Evolutionary conservation across 2,888 invertebrate genomes (phyloP).

Genomic region (Glaucopsyche alexis): DNA sequence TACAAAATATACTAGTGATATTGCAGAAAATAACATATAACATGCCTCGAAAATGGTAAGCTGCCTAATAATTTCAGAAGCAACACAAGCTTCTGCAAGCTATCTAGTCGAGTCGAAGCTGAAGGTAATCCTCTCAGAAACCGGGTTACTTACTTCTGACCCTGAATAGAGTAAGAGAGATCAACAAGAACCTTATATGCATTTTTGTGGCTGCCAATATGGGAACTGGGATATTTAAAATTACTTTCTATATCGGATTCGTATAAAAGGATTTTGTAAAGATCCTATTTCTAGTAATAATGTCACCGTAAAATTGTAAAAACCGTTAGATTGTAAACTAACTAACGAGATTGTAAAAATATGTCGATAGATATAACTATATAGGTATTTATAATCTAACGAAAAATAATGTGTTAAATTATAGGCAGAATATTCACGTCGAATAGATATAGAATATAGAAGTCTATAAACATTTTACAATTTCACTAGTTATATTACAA

Average conservation of each 20-base stretch:
- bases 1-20: background rate
- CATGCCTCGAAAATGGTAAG: slow-evolving; percentile 41
- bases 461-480: too few relatives aligned
- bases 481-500: too few relatives aligned
- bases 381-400: too few relatives aligned
- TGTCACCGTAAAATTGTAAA: too few relatives aligned
- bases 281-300: background rate
- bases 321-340: too few relatives aligned
- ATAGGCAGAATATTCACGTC: too few relatives aligned
- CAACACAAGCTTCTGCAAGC: slow-evolving; percentile 51
- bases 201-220: background rate
- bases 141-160: slow-evolving; percentile 42
- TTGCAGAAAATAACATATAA: slow-evolving; percentile 41
- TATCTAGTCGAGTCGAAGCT: slow-evolving; percentile 41
- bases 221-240: background rate
- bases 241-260: background rate
- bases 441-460: too few relatives aligned
- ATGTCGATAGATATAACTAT: too few relatives aligned
- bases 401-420: too few relatives aligned
- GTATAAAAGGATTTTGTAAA: background rate
- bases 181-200: slow-evolving; percentile 32
- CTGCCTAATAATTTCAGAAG: slow-evolving; percentile 55
- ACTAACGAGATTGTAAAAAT: too few relatives aligned
- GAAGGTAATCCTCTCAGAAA: slow-evolving; percentile 45
- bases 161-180: slow-evolving; percentile 36